Evolutionary conservation across 2,888 invertebrate genomes (phyloP), one percentile per base, ranked within the genome.

Genomic region (Hyalella azteca): DNA sequence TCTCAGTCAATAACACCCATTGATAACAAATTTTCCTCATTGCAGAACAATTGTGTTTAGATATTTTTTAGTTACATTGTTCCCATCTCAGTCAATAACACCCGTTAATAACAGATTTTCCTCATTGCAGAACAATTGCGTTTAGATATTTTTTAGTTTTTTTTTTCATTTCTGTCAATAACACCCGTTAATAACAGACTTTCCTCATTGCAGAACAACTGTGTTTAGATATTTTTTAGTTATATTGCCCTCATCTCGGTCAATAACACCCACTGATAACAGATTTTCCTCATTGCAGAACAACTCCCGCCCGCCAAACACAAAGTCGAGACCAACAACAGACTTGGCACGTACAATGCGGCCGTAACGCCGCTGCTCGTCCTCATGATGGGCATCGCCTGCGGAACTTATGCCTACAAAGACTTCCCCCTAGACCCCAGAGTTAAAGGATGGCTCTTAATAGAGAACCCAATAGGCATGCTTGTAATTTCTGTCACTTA

Each of bases 391-490:
- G 79, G 79, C n/a, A 49, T 73, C n/a, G 40, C n/a, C 15, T 79
- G 79, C 40, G 79, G 79, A 5, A 66, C 73, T 7, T n/a, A 41
- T 26, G 73, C 73, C 39, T 73, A 66, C 45, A 73, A 48, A 36
- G 73, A 49, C 36, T 45, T 79, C 45, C 36, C 73, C 15, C 48
- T 73, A 19, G 97, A 97, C 91, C 94, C 94, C 73, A 86, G 97
- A 88, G 95, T 96, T 86, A 94, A 94, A 89, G 92, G 93, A 89
- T 97, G 95, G 94, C 92, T 94, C 87, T 91, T 97, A 90, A 97
- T 97, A 95, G 93, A 93, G 87, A 95, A 95, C 86, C 97, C 97
- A 84, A 92, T 95, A 87, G 96, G 96, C 87, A 97, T 97, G 86
- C 90, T 96, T 89, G 90, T 93, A 88, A 93, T 96, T 89, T 97